These are phyloP conservation scores for Invenusta paracnida DNA, from an alignment of 2,888 invertebrate genomes.

Conservation along the genomic window DNA sequence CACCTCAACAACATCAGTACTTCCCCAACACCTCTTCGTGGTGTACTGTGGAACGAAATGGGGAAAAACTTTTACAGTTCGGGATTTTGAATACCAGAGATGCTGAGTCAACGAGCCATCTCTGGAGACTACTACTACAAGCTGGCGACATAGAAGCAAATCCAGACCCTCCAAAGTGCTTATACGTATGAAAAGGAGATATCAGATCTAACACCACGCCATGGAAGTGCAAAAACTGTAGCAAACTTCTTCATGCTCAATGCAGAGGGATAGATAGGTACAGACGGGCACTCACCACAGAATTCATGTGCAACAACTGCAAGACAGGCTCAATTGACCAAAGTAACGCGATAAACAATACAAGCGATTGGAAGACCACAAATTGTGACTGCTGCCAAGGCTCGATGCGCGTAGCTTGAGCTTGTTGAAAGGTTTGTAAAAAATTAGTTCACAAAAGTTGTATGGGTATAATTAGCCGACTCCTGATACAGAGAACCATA, in stretches of 20 bases:
- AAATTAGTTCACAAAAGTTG: background rate
- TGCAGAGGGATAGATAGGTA: background rate
- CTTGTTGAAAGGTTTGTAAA: background rate
- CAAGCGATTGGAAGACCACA: background rate
- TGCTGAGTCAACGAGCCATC: background rate
- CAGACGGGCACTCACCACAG: background rate
- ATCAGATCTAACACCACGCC: background rate
- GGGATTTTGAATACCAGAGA: background rate
- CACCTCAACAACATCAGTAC: background rate
- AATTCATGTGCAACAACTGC: background rate
- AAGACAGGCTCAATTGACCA: background rate
- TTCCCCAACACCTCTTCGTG: background rate
- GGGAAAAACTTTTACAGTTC: background rate
- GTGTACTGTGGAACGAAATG: background rate
- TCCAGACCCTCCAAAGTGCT: background rate
- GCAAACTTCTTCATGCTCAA: background rate
- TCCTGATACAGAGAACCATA: background rate
- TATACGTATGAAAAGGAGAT: background rate
- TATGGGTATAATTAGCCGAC: background rate
- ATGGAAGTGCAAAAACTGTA: background rate
- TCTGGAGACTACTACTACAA: background rate
- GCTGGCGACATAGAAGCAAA: background rate
- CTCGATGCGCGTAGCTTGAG: background rate
- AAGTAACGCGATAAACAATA: background rate
- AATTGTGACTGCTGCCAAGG: background rate